Evolutionary conservation across 2,797 vertebrate genomes (phyloP).

Genomic region (Chelonia mydas): DNA sequence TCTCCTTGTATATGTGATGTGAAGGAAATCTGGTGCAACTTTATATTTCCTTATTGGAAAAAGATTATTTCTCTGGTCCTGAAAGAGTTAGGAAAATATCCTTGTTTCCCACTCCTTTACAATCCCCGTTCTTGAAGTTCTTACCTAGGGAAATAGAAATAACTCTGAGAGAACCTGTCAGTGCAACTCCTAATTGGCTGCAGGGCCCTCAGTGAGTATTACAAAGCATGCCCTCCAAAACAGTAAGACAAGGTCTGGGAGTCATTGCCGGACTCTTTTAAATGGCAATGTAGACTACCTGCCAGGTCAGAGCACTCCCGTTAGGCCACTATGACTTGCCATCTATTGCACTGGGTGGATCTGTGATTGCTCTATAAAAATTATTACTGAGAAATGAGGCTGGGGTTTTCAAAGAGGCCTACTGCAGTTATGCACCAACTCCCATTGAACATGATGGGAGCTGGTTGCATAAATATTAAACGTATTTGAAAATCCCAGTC

Average conservation of each 20-base stretch:
- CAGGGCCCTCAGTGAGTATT: not conserved
- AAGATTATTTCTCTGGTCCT: too few relatives aligned
- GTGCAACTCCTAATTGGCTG: not conserved
- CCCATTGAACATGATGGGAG: not conserved
- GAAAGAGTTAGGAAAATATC: too few relatives aligned
- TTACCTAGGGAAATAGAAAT: not conserved
- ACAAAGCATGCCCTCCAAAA: not conserved
- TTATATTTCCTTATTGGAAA: too few relatives aligned
- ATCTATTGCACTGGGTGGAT: not conserved
- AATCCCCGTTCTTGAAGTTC: too few relatives aligned
- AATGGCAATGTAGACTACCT: not conserved
- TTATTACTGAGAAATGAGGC: not conserved
- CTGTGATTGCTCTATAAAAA: not conserved
- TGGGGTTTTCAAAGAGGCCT: not conserved
- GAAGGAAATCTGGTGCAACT: not conserved
- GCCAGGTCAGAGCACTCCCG: not conserved
- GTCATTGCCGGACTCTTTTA: not conserved
- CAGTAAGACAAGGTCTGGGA: not conserved
- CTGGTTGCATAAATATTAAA: not conserved
- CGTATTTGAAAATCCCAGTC: not conserved
- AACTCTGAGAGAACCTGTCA: not conserved
- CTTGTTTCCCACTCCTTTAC: too few relatives aligned
- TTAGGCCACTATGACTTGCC: not conserved
- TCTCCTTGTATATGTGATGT: not conserved
- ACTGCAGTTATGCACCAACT: not conserved